These are phyloP conservation scores for Romanogobio albipinnatus DNA, from an alignment of 2,113 vertebrate genomes.

Conservation along the genomic window DNA sequence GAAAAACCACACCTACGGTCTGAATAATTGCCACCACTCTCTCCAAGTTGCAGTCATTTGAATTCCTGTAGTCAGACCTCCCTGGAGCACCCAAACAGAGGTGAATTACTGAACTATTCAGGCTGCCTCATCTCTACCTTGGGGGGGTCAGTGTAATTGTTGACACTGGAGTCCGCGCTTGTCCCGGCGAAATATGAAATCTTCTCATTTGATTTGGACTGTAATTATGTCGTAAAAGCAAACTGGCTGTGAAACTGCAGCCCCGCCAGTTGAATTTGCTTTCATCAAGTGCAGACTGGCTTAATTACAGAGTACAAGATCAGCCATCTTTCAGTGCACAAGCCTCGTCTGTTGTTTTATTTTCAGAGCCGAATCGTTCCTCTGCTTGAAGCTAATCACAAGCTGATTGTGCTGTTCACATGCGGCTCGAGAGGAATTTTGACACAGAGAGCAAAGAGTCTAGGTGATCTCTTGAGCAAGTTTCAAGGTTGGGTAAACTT, in stretches of 20 bases:
- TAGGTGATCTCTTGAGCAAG: constrained; percentile 19
- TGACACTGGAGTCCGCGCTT: constrained; percentile 73
- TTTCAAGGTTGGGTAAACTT: constrained; percentile 39
- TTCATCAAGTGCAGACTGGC: constrained; percentile 80
- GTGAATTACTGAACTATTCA: constrained; percentile 63
- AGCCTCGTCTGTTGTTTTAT: constrained; percentile 71
- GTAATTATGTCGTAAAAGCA: constrained; percentile 80
- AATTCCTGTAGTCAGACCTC: constrained; percentile 69
- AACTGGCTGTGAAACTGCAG: constrained; percentile 78
- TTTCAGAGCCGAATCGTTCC: constrained; percentile 68
- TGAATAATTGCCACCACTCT: constrained; percentile 57
- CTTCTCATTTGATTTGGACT: constrained; percentile 80
- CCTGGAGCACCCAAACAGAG: constrained; percentile 69
- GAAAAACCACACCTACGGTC: constrained; percentile 61
- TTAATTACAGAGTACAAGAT: constrained; percentile 77
- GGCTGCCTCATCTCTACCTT: constrained; percentile 58
- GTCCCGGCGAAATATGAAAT: constrained; percentile 76
- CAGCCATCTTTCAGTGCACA: constrained; percentile 75
- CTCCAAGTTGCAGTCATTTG: constrained; percentile 41
- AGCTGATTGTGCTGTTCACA: constrained; percentile 70
- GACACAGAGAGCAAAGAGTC: constrained; percentile 52
- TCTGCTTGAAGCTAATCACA: constrained; percentile 77
- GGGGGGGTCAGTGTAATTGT: constrained; percentile 75
- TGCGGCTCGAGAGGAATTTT: constrained; percentile 62
- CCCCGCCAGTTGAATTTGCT: constrained; percentile 77